Conservation (phyloP, 2,797 vertebrate genomes). For the Tenualosa thibaudeaui region DNA sequence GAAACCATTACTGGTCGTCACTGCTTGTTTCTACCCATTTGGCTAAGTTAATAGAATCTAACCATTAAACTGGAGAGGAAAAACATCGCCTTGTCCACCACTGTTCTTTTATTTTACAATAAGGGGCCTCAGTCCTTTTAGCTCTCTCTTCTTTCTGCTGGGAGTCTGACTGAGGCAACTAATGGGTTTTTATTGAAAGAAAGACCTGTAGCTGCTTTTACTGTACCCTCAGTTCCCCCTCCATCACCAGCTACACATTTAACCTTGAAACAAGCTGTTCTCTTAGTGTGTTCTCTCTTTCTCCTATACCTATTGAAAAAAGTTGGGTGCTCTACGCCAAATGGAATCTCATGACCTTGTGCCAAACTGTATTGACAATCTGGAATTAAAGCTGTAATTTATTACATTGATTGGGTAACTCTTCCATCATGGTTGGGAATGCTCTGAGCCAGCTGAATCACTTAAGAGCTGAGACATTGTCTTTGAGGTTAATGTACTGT, state of each 20-base stretch:
- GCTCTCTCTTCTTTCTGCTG: slow-evolving; percentile 39
- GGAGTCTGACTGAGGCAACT: slow-evolving; percentile 30
- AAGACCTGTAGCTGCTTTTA: slow-evolving; percentile 35
- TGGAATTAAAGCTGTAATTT: slow-evolving; percentile 66
- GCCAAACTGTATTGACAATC: slow-evolving; percentile 16
- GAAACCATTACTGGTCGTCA: slow-evolving; percentile 71
- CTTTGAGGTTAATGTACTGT: slow-evolving; percentile 75
- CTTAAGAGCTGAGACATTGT: slow-evolving; percentile 70
- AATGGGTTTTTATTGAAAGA: slow-evolving; percentile 38
- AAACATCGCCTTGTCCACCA: slow-evolving; percentile 56
- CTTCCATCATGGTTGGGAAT: slow-evolving; percentile 53
- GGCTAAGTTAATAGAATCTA: slow-evolving; percentile 70
- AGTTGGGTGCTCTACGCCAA: slow-evolving; percentile 16
- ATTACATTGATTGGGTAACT: slow-evolving; percentile 63
- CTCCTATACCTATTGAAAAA: slow-evolving; percentile 2
- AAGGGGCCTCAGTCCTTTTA: slow-evolving; percentile 45
- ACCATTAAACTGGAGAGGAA: slow-evolving; percentile 71
- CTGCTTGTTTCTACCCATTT: slow-evolving; percentile 67
- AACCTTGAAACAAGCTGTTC: slow-evolving; percentile 42
- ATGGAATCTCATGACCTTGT: slow-evolving; percentile 22
- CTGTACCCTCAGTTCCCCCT: slow-evolving; percentile 24
- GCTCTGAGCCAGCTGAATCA: slow-evolving; percentile 68
- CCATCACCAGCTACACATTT: slow-evolving; percentile 25
- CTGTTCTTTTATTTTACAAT: slow-evolving; percentile 43
- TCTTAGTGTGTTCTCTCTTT: neutral